A percentile compares a stretch with the other conserved stretches of the same genome.
Evolutionary conservation across 2,888 invertebrate genomes (phyloP).

Genomic region (Eupithecia inturbata): DNA sequence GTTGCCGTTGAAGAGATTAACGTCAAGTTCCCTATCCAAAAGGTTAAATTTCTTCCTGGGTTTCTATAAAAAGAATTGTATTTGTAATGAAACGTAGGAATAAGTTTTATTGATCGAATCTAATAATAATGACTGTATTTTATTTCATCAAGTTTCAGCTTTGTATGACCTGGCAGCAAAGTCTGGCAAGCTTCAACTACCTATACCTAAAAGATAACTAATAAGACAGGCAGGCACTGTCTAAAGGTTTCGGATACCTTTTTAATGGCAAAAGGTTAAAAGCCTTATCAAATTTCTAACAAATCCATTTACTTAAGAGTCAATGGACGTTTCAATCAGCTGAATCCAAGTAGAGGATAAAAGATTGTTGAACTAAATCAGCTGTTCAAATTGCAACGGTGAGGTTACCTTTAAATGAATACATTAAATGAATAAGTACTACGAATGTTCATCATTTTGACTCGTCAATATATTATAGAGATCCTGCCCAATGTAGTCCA

Average conservation of each 20-base stretch:
- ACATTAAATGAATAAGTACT: neutral
- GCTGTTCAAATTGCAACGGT: constrained; percentile 26
- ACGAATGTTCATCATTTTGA: neutral
- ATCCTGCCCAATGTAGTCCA: neutral
- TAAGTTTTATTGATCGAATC: neutral
- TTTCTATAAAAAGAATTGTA: too few species aligned
- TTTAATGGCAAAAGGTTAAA: constrained; percentile 5
- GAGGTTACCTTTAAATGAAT: neutral
- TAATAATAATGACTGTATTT: neutral
- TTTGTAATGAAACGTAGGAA: too few species aligned
- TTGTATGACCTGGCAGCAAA: neutral
- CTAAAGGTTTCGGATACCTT: constrained; percentile 1
- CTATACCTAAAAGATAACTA: neutral
- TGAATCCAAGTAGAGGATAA: constrained; percentile 25
- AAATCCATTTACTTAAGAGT: constrained; percentile 13
- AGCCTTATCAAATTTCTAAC: constrained; percentile 13
- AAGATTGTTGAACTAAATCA: constrained; percentile 25
- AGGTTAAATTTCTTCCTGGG: too few species aligned
- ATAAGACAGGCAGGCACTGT: neutral
- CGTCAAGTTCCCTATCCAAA: too few species aligned
- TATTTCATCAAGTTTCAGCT: neutral
- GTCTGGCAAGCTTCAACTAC: neutral
- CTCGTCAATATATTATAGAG: too few species aligned
- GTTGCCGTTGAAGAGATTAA: too few species aligned
- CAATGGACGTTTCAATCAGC: constrained; percentile 20